phyloP scores from a whole-genome alignment of 2,113 vertebrate species.

The Pomatorhinus ruficollis region DNA sequence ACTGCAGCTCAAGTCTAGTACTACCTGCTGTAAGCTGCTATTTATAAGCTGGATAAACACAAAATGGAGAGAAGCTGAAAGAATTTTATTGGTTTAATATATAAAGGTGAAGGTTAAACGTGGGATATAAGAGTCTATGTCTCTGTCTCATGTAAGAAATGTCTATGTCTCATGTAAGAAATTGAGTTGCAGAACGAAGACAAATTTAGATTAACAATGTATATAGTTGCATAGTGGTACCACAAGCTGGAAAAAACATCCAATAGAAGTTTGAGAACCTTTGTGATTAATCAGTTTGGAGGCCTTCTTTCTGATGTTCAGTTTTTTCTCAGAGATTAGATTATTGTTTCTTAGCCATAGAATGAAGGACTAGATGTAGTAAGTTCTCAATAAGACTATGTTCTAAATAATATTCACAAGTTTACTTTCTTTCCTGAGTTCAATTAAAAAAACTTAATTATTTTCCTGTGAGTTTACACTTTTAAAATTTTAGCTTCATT shows the following conservation, averaged over 20 bases:
- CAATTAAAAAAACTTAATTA: background rate
- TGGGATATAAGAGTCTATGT: background rate
- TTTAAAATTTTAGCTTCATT: background rate
- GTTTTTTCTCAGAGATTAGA: background rate
- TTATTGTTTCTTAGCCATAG: background rate
- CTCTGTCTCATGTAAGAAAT: background rate
- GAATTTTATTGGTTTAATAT: background rate
- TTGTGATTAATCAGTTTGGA: background rate
- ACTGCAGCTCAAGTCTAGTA: background rate
- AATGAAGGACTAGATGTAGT: background rate
- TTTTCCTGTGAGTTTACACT: background rate
- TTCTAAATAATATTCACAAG: background rate
- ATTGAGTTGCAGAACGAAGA: background rate
- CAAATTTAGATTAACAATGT: background rate
- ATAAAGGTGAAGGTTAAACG: background rate
- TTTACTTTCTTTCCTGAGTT: background rate
- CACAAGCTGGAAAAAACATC: background rate
- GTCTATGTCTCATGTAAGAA: background rate
- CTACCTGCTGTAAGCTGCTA: background rate
- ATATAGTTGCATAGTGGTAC: background rate
- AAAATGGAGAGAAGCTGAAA: background rate
- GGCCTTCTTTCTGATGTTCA: accelerated
- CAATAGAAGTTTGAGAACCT: background rate
- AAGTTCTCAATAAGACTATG: background rate
- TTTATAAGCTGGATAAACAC: background rate